phyloP scores from a whole-genome alignment of 1,140 invertebrate species.

The Drosophila neocordata region DNA sequence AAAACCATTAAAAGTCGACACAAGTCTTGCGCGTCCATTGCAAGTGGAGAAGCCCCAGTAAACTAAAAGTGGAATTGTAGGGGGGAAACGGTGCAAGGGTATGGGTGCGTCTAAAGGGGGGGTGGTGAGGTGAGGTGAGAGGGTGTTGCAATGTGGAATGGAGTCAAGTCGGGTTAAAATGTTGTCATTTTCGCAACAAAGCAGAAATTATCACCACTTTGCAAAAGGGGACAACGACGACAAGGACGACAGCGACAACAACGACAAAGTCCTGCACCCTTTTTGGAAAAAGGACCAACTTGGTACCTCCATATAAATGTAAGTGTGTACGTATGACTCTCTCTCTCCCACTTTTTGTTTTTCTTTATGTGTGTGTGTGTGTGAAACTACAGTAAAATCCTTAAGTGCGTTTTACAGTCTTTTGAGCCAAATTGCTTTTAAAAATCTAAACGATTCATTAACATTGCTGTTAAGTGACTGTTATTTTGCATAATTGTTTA shows the following conservation, averaged over 20 bases:
- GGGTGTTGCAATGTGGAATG: neutral
- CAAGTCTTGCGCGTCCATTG: conserved; percentile 68
- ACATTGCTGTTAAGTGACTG: conserved; percentile 9
- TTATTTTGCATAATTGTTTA: neutral
- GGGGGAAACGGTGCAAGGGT: neutral
- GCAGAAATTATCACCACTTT: conserved; percentile 82
- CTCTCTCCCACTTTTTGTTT: neutral
- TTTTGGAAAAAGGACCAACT: conserved; percentile 34
- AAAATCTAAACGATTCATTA: conserved; percentile 12
- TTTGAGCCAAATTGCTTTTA: conserved; percentile 19
- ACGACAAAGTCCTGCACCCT: conserved; percentile 42
- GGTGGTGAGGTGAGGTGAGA: no score
- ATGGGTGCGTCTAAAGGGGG: no score
- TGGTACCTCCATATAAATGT: conserved; percentile 2
- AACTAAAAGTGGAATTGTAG: neutral
- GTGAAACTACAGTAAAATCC: neutral
- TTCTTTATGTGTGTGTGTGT: neutral
- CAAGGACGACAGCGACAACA: conserved; percentile 19
- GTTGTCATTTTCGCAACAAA: conserved; percentile 80
- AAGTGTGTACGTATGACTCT: neutral
- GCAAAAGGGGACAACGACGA: conserved; percentile 68
- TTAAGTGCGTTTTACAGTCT: conserved; percentile 6
- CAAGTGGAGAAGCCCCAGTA: conserved; percentile 42
- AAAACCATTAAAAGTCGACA: conserved; percentile 76
- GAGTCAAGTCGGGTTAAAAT: conserved; percentile 62